These are phyloP conservation scores for Thecophora atra DNA, from an alignment of 2,888 invertebrate species.

Conservation along the genomic window DNA sequence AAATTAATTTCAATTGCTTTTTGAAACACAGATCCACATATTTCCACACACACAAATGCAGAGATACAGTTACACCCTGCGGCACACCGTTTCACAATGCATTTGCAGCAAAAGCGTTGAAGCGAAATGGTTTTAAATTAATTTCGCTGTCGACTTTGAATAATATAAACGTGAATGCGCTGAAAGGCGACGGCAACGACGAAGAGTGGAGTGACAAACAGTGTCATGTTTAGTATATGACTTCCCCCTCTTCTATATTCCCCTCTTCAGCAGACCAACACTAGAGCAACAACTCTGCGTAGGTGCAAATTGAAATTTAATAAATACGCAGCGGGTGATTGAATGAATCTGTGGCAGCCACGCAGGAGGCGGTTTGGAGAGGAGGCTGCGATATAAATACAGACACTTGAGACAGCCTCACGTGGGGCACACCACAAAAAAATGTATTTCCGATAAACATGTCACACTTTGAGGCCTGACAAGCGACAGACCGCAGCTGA, in stretches of 20 bases:
- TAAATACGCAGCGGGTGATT: slow-evolving; percentile 16
- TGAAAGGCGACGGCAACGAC: background rate
- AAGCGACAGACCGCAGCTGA: background rate
- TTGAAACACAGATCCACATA: slow-evolving; percentile 11
- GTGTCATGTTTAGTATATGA: background rate
- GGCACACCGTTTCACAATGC: slow-evolving; percentile 9
- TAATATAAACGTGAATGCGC: background rate
- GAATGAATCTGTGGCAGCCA: slow-evolving; percentile 15
- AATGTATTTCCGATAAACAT: slow-evolving; percentile 7
- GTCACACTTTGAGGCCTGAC: slow-evolving; percentile 20
- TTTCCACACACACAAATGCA: background rate
- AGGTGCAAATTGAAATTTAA: slow-evolving; percentile 24
- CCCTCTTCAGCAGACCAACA: background rate
- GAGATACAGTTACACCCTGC: slow-evolving; percentile 35
- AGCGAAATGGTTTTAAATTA: slow-evolving; percentile 23
- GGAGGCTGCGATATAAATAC: background rate
- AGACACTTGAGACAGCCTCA: background rate
- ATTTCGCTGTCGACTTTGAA: slow-evolving; percentile 8
- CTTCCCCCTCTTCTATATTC: background rate
- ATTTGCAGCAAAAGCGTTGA: slow-evolving; percentile 7
- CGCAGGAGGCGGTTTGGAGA: background rate
- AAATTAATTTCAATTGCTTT: slow-evolving; percentile 28
- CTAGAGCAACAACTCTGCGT: background rate
- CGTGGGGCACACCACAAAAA: background rate
- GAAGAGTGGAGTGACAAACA: background rate